These are phyloP conservation scores for Nycticorax nycticorax DNA, from an alignment of 2,113 vertebrate genomes.

Conservation along the genomic window DNA sequence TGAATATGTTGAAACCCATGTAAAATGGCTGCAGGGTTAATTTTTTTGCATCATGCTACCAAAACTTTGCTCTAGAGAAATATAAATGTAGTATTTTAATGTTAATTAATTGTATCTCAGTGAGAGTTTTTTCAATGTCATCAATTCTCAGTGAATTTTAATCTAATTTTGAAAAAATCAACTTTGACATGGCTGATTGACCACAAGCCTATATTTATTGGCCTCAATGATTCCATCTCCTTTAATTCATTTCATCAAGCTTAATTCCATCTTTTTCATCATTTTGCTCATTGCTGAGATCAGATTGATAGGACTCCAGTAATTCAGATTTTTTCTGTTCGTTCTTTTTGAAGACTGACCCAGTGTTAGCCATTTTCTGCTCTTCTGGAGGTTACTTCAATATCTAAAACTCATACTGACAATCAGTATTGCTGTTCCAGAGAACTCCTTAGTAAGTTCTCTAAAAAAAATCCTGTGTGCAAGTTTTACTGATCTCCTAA, in stretches of 20 bases:
- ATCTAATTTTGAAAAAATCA: not conserved
- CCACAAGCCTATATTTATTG: not conserved
- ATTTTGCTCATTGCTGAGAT: not conserved
- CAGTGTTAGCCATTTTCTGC: not conserved
- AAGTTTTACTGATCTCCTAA: not conserved
- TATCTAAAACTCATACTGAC: not conserved
- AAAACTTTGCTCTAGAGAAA: not conserved
- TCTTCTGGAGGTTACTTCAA: not conserved
- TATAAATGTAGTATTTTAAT: not conserved
- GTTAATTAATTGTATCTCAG: not conserved
- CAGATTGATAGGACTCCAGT: not conserved
- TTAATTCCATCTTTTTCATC: not conserved
- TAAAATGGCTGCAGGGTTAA: not conserved
- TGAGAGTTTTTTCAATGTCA: not conserved
- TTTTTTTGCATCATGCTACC: not conserved
- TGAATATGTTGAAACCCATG: not conserved
- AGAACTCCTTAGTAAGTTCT: not conserved
- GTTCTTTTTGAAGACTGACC: not conserved
- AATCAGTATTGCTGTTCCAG: not conserved
- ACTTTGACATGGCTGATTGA: not conserved
- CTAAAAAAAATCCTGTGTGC: not conserved
- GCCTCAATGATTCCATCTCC: not conserved
- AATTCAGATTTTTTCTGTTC: not conserved
- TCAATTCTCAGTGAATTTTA: not conserved
- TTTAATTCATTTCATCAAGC: not conserved